These are phyloP conservation scores for Protaetia brevitarsis DNA, from an alignment of 1,140 invertebrate species.

Conservation along the genomic window DNA sequence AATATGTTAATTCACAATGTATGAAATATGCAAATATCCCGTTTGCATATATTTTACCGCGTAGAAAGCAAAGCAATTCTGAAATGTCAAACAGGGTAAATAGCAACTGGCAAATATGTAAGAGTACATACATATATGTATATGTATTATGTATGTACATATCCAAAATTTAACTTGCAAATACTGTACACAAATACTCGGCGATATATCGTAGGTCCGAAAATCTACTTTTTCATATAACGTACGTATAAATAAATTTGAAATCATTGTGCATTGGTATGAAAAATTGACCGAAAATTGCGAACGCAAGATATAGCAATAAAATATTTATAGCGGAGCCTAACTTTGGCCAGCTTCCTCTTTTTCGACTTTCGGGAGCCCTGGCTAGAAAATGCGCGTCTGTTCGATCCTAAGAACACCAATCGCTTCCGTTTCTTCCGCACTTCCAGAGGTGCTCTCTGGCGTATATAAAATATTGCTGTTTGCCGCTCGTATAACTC, in stretches of 20 bases:
- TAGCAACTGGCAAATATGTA: too few species aligned
- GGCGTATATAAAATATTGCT: not conserved
- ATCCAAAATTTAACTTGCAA: not conserved
- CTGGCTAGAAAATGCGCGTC: not conserved
- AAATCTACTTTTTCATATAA: too few species aligned
- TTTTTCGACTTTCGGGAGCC: not conserved
- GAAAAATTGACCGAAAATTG: constrained; percentile 18
- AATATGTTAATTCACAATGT: too few species aligned
- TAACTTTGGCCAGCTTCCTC: constrained; percentile 1
- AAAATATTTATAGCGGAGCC: constrained; percentile 5
- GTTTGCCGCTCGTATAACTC: constrained; percentile 3
- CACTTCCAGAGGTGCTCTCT: not conserved
- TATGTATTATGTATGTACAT: too few species aligned
- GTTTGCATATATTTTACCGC: too few species aligned
- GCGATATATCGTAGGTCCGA: too few species aligned
- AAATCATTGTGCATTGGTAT: constrained; percentile 1
- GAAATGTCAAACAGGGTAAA: too few species aligned
- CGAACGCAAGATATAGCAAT: constrained; percentile 3
- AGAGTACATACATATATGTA: too few species aligned
- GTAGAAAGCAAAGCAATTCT: too few species aligned
- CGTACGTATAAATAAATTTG: not conserved
- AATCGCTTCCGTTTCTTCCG: not conserved
- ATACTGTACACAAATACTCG: too few species aligned
- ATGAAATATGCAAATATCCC: too few species aligned
- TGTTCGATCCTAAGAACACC: not conserved